Conservation (phyloP, 2,888 invertebrate genomes). For the Drosophila borealis region DNA sequence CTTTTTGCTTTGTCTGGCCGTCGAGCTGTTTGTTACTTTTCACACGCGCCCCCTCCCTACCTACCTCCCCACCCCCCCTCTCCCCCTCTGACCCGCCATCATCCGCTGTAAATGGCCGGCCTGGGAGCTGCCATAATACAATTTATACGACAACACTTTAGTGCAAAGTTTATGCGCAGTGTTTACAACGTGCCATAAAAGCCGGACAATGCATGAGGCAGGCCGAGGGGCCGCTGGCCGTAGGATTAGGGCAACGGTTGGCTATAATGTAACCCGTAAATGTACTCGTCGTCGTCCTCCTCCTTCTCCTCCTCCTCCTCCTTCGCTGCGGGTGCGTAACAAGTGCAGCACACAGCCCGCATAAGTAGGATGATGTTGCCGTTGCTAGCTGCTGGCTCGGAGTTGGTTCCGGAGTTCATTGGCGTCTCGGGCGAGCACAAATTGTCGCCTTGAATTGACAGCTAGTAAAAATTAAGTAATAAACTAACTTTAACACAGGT, state of each 20-base stretch:
- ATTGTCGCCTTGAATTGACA: slow-evolving; percentile 77
- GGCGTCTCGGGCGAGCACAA: slow-evolving; percentile 41
- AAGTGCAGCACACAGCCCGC: slow-evolving; percentile 59
- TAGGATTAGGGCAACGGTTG: slow-evolving; percentile 55
- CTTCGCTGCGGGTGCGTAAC: slow-evolving; percentile 65
- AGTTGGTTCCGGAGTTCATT: slow-evolving; percentile 33
- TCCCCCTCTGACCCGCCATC: neutral
- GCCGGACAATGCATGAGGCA: slow-evolving; percentile 67
- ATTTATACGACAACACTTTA: slow-evolving; percentile 81
- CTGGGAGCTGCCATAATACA: slow-evolving; percentile 79
- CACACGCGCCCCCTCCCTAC: slow-evolving; percentile 17
- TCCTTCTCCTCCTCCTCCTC: slow-evolving; percentile 23
- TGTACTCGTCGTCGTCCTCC: slow-evolving; percentile 40
- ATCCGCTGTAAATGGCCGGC: slow-evolving; percentile 66
- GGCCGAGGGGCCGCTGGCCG: neutral
- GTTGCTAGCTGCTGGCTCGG: slow-evolving; percentile 2
- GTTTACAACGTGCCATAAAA: slow-evolving; percentile 79
- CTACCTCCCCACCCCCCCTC: slow-evolving; percentile 8
- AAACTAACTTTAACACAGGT: slow-evolving; percentile 70
- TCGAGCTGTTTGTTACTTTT: slow-evolving; percentile 52
- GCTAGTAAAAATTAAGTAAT: slow-evolving; percentile 78
- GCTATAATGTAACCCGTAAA: slow-evolving; percentile 61
- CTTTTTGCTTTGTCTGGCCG: slow-evolving; percentile 50
- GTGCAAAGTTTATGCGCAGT: slow-evolving; percentile 79
- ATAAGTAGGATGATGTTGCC: slow-evolving; percentile 61